These are phyloP conservation scores for Trichomycterus rosablanca DNA, from an alignment of 2,113 vertebrate genomes.

Conservation along the genomic window DNA sequence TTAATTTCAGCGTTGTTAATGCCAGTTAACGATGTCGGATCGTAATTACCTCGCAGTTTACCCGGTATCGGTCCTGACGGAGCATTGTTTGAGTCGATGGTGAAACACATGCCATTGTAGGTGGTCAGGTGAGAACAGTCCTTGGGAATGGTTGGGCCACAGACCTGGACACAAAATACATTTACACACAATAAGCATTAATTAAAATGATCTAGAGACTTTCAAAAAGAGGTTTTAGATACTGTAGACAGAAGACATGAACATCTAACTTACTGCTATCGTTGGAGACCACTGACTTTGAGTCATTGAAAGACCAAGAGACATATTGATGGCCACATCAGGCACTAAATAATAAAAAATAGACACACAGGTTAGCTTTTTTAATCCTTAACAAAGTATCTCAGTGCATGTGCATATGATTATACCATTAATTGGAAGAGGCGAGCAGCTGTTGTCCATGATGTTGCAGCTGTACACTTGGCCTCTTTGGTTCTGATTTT, in stretches of 20 bases:
- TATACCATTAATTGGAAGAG: slow-evolving; percentile 14
- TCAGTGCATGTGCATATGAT: neutral
- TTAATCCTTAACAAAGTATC: no score
- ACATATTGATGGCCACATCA: slow-evolving; percentile 57
- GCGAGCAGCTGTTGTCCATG: slow-evolving; percentile 1
- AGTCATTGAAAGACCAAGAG: slow-evolving; percentile 63
- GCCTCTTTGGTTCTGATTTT: slow-evolving; percentile 37
- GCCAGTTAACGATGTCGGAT: no score
- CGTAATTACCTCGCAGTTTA: slow-evolving; percentile 43
- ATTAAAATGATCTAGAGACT: no score
- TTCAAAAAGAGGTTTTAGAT: no score
- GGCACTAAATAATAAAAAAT: slow-evolving; percentile 48
- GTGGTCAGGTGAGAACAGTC: slow-evolving; percentile 57
- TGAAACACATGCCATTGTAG: slow-evolving; percentile 59
- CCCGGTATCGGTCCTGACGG: neutral
- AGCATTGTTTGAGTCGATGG: accelerated
- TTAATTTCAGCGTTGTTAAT: no score
- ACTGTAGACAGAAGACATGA: no score
- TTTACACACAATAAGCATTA: no score
- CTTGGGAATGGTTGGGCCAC: slow-evolving; percentile 64
- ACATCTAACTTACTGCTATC: slow-evolving; percentile 58
- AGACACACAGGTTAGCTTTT: no score
- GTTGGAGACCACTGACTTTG: slow-evolving; percentile 25
- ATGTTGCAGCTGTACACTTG: slow-evolving; percentile 46
- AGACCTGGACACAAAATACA: slow-evolving; percentile 57